Evolutionary conservation across 2,797 vertebrate genomes (phyloP).

Genomic region (Anabas testudineus): DNA sequence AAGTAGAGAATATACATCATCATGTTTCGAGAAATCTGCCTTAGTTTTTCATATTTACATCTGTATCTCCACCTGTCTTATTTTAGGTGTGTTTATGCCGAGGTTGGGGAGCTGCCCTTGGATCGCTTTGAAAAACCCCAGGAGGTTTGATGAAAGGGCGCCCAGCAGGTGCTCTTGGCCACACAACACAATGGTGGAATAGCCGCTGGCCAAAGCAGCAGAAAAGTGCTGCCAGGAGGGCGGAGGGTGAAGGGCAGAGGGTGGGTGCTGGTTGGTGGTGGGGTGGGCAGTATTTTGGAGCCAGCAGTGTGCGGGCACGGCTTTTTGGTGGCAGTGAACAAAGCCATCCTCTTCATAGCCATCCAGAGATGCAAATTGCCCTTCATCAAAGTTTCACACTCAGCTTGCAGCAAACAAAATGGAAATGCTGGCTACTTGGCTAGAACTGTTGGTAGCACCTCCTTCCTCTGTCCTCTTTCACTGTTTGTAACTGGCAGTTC

Average conservation of each 20-base stretch:
- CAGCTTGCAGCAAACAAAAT: conserved; percentile 79
- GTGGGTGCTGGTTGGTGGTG: conserved; percentile 59
- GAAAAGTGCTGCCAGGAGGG: conserved; percentile 67
- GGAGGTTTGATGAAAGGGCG: conserved; percentile 72
- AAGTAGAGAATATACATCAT: neutral
- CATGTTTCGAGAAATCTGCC: neutral
- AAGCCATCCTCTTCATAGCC: conserved; percentile 80
- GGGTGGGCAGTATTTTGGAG: conserved; percentile 63
- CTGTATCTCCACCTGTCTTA: conserved; percentile 25
- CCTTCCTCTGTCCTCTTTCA: conserved; percentile 59
- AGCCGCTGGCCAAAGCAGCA: conserved; percentile 57
- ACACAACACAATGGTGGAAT: conserved; percentile 72
- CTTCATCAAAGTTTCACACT: conserved; percentile 84
- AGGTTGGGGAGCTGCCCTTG: conserved; percentile 44
- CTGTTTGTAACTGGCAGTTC: conserved; percentile 53
- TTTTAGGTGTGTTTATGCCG: conserved; percentile 13
- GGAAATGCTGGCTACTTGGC: conserved; percentile 65
- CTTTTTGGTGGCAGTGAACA: conserved; percentile 73
- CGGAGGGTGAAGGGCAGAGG: conserved; percentile 70
- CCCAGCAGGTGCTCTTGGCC: conserved; percentile 80
- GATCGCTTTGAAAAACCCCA: conserved; percentile 50
- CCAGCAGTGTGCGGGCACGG: conserved; percentile 69
- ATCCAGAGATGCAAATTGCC: conserved; percentile 82
- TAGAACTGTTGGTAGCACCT: conserved; percentile 61
- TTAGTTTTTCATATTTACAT: neutral